Base-by-base conservation (phyloP, 1,140 invertebrate species). In the Pogonognathellus flavescens region DNA sequence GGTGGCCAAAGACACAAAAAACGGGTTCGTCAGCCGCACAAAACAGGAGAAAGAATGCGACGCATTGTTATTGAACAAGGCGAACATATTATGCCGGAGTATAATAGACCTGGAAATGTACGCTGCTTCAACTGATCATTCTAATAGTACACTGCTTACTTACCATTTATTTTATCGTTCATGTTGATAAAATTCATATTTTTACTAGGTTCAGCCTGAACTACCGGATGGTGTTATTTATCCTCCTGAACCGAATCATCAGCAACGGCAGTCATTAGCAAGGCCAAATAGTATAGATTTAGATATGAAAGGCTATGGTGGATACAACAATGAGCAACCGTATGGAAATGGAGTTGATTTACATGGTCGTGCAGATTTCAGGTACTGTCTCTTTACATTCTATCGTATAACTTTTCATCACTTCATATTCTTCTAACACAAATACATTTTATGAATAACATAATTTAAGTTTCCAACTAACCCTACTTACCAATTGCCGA, bases 61-160 rank as follows among this genome's bases (percentile, higher is more conserved):
- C 95, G 96, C 89, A 93, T 95, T 57, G 96, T 94, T 3, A 93
- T 96, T 20, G 95, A 94, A 18, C 95, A 96, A 89, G 96, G 96
- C 50, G 96, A 97, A 90, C 95, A 96, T 89, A 94, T 97, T 88
- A 96, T 96, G 94, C 93, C 92, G 92, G 88, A 92, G 91, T 90
- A 80, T 60, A 41, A 49, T 25, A 55, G 87, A 84, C 80, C 88
- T 52, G 83, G 60, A 80, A 85, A 84, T 49, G 76, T 85, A 88
- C 57, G 84, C n/a, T 57, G 11, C 3, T 18, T 59, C 18, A 16
- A 52, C 18, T 49, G 3, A 25, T 22, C 25, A 0, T 5, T 22
- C 14, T 13, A 62, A 53, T 0, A 82, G 22, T 55, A 53, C 22
- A 22, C 52, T 55, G 16, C 11, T 1, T n/a, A 41, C 13, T 22